Evolutionary conservation across 2,888 invertebrate species (phyloP), one percentile per base, ranked within the genome.

Genomic region (Leptinotarsa tumamoca): DNA sequence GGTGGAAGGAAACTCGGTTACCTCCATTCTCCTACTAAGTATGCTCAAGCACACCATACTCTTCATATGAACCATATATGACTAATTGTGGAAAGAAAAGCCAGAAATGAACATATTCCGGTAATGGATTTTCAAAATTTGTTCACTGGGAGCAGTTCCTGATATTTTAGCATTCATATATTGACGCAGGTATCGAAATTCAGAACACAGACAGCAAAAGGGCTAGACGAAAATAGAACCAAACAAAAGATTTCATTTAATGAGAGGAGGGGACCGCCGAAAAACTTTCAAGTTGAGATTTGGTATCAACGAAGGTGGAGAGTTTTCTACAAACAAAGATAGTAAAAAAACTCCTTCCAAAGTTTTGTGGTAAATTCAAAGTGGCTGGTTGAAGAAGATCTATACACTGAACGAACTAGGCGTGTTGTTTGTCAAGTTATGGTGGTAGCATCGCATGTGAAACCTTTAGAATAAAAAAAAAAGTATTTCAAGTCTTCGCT

Each of bases 341-440:
- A 77, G 75, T 18, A 21, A 21, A 79, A 58, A 79, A 78, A 58
- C 49, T 76, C 4, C 68, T 79, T 13, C 68, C 68, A 18, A 77
- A 75, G 49, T 79, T 52, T 54, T 69, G 71, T 15, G 74, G 67
- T 33, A 71, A 73, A 49, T 79, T 75, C 67, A 49, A 27, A 49
- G 54, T 79, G 21, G 52, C 67, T 13, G 71, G 74, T 77, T 1
- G 74, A 75, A 54, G 79, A 77, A 68, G 74, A 78, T 49, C 68
- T 69, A 21, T 70, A 78, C 17, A 71, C 61, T 15, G 15, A 33
- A 56, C 43, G 71, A 49, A 61, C 71, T 21, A 33, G 18, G 7
- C 56, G 71, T 21, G 21, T 21, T 17, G 43, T 49, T 10, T 71
- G 61, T 71, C 61, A 71, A 61, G 71, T 54, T 54, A 33, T 54